These are phyloP conservation scores for Pangasianodon gigas DNA, from an alignment of 2,113 vertebrate species.

Conservation along the genomic window DNA sequence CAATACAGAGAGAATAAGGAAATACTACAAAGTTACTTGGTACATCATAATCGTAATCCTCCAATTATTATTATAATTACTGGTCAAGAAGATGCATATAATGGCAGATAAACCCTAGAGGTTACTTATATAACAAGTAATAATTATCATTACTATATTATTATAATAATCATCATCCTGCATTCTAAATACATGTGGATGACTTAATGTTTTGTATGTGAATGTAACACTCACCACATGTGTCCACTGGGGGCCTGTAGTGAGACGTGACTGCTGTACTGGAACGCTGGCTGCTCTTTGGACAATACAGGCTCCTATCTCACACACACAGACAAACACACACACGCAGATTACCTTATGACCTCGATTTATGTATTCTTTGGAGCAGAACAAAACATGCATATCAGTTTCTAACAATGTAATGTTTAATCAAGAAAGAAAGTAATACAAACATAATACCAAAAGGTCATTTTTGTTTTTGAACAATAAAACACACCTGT, in stretches of 20 bases:
- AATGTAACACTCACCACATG: conserved; percentile 80
- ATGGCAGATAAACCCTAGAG: background rate
- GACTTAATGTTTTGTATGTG: background rate
- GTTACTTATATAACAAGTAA: background rate
- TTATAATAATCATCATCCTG: background rate
- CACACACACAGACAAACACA: background rate
- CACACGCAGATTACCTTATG: background rate
- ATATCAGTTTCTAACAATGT: background rate
- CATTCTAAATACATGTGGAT: background rate
- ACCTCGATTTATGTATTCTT: background rate
- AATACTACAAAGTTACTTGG: background rate
- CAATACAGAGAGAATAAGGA: background rate
- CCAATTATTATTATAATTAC: background rate
- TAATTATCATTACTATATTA: background rate
- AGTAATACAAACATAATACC: background rate
- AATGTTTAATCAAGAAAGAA: background rate
- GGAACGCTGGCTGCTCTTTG: conserved; percentile 88
- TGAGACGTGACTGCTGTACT: conserved; percentile 89
- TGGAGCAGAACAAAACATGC: background rate
- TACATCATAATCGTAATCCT: too few species aligned
- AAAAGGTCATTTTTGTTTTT: background rate
- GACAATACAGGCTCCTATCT: conserved; percentile 84
- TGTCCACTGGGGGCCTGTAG: conserved; percentile 87
- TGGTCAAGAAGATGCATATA: too few species aligned
- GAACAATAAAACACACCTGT: background rate